Base-by-base conservation (phyloP, 1,140 invertebrate species). In the Lordiphosa clarofinis region DNA sequence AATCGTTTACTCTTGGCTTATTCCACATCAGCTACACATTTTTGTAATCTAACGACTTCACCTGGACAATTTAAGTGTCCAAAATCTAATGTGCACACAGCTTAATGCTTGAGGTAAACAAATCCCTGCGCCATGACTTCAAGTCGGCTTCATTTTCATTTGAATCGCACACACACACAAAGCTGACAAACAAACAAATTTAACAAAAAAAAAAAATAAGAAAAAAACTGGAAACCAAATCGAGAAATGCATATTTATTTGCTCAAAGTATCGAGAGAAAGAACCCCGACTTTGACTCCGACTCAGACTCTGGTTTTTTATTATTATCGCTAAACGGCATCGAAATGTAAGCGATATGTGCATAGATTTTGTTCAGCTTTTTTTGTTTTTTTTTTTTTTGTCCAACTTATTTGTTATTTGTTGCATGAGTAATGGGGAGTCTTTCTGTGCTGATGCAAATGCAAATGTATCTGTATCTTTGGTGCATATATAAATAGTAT, bases 401-500 rank as follows among this genome's bases (percentile, higher is more conserved):
- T 40, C 19, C 39, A 43, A 44, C 37, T 46, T 56, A 50, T 56
- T 52, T 56, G 66, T 57, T 74, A 52, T 75, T 58, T 78, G 68
- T 59, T 76, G 73, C 68, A 79, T 79, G 74, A 81, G 74, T 74
- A 79, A 81, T 79, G 74, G 47, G 49, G 49, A 49, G 43, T 56
- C 54, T 70, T 38, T 54, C 44, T 38, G 58, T 50, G 67, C 42
- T 47, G 67, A 81, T 81, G 76, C 72, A 82, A 84, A 82, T 76
- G 78, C 84, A 69, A 62, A 42, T 59, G 43, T 60, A 64, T 56
- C 62, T 70, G 57, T 62, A 67, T 81, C 75, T 76, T 69, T 65
- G 47, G 62, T 79, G 76, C 75, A 82, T 81, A 66, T 81, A 81
- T 82, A 82, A 82, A 82, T 82, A 82, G 76, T 84, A 84, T 76